Evolutionary conservation across 2,888 invertebrate species (phyloP).

Genomic region (Drosophila prostipennis): DNA sequence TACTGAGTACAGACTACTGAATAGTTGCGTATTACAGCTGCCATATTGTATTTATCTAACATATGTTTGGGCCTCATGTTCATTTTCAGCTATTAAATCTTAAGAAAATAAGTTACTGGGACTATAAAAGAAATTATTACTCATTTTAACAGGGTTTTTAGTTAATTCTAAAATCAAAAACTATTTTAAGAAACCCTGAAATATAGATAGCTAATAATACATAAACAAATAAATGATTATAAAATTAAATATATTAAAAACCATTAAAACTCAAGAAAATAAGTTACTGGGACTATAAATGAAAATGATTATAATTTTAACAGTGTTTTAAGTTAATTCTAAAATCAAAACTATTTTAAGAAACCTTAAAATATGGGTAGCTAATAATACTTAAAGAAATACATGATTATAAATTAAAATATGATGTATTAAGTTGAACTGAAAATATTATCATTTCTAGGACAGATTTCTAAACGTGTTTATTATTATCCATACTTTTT

Average conservation of each 20-base stretch:
- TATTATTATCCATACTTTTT: not conserved
- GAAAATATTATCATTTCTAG: not conserved
- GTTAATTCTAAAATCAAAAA: too few species aligned
- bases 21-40: slow-evolving; percentile 13
- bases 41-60: slow-evolving; percentile 13
- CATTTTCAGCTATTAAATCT: too few species aligned
- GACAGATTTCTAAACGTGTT: not conserved
- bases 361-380: too few species aligned
- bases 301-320: too few species aligned
- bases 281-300: too few species aligned
- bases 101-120: too few species aligned
- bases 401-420: not conserved
- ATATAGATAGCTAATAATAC: too few species aligned
- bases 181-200: not conserved
- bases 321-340: too few species aligned
- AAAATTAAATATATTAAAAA: not conserved
- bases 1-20: slow-evolving; percentile 4
- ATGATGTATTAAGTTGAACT: too few species aligned
- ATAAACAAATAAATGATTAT: not conserved
- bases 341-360: not conserved
- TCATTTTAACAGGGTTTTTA: too few species aligned
- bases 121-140: too few species aligned
- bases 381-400: not conserved
- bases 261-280: too few species aligned
- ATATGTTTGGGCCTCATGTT: slow-evolving; percentile 6